Evolutionary conservation across 2,888 invertebrate genomes (phyloP).

Genomic region (Cryptosula pallasiana): DNA sequence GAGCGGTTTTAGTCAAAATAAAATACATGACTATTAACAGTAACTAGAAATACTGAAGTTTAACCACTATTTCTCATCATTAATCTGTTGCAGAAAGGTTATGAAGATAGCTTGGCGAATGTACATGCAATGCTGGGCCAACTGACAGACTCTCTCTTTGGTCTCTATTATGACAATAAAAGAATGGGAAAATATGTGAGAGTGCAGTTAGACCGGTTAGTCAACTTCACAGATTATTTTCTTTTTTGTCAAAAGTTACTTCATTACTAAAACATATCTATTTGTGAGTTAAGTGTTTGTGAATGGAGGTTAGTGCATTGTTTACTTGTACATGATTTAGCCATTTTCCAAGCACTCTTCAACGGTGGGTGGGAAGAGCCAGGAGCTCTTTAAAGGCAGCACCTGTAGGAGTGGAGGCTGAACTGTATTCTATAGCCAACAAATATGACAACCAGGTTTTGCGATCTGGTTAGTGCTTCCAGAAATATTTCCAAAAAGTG

Average conservation of each 20-base stretch:
- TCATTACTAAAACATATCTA: neutral
- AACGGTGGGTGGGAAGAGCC: neutral
- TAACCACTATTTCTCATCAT: no score
- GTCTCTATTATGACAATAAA: neutral
- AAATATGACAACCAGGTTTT: neutral
- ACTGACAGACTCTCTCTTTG: neutral
- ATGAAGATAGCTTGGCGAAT: neutral
- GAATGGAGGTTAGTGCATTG: no score
- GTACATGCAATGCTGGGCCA: neutral
- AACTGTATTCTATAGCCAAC: neutral
- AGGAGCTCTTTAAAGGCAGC: neutral
- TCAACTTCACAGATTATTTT: neutral
- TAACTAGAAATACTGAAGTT: no score
- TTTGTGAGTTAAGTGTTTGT: no score
- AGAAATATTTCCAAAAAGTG: no score
- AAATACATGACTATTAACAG: no score
- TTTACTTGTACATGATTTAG: no score
- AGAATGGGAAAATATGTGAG: conserved; percentile 5
- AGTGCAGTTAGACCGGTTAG: neutral
- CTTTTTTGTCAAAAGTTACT: neutral
- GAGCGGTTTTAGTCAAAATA: no score
- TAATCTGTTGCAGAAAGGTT: neutral
- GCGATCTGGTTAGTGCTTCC: neutral
- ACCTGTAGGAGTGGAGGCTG: neutral
- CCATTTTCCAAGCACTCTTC: neutral